Conservation (phyloP, 1,140 invertebrate genomes). For the Drosophila suzukii region DNA sequence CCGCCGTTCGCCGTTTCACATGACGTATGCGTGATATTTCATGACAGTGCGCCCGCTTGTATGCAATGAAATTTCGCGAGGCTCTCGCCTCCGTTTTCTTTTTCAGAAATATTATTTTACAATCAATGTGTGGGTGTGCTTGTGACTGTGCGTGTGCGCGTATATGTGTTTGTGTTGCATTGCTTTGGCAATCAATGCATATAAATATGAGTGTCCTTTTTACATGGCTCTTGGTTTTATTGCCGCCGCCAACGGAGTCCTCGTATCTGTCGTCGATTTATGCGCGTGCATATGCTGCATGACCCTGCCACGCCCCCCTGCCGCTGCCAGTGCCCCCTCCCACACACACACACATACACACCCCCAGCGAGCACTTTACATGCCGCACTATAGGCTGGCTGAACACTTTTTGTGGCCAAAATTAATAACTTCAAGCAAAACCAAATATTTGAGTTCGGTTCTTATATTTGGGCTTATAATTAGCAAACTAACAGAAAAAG, state of each 20-base stretch:
- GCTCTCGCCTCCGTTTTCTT: conserved; percentile 2
- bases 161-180: conserved; percentile 59
- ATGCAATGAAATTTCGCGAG: conserved; percentile 48
- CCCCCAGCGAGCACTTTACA: conserved; percentile 64
- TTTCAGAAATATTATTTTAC: conserved; percentile 78
- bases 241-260: conserved; percentile 46
- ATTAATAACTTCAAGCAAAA: too few relatives aligned
- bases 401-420: too few relatives aligned
- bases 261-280: conserved; percentile 76
- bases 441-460: too few relatives aligned
- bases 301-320: neutral
- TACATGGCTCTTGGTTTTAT: conserved; percentile 78
- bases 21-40: conserved; percentile 63
- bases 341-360: neutral
- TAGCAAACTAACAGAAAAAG: too few relatives aligned
- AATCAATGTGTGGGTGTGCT: conserved; percentile 53
- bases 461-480: too few relatives aligned
- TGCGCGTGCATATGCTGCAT: conserved; percentile 75
- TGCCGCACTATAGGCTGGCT: too few relatives aligned
- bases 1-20: conserved; percentile 15
- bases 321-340: neutral
- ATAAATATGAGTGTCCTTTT: conserved; percentile 82
- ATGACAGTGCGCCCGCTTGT: conserved; percentile 39
- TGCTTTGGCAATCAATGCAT: conserved; percentile 82
- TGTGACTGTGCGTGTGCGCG: neutral